These are phyloP conservation scores for Pachypsylla venusta DNA, from an alignment of 1,140 invertebrate species.

Conservation along the genomic window DNA sequence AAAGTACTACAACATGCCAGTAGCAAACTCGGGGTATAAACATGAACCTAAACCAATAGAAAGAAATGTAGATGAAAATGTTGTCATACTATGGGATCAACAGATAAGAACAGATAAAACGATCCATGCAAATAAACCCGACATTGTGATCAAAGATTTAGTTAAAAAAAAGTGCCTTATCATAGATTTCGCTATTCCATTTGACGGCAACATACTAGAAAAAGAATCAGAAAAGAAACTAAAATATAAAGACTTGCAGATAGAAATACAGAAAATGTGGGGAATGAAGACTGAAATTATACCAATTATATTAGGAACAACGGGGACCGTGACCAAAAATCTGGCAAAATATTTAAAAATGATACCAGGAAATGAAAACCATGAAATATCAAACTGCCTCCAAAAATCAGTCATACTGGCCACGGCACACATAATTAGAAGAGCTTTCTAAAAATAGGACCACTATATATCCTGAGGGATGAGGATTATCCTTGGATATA, in stretches of 20 bases:
- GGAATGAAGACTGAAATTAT: not conserved
- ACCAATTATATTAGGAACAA: not conserved
- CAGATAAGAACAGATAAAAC: not conserved
- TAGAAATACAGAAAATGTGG: slow-evolving; percentile 4
- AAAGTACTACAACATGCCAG: not conserved
- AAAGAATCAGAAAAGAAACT: slow-evolving; percentile 2
- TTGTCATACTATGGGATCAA: not conserved
- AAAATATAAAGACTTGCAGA: not conserved
- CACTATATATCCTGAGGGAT: not conserved
- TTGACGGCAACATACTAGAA: not conserved
- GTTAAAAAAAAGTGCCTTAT: not conserved
- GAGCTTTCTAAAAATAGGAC: not conserved
- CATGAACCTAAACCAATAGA: not conserved
- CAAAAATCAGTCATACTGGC: not conserved
- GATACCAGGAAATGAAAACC: not conserved
- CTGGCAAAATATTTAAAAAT: not conserved
- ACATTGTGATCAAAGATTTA: slow-evolving; percentile 4
- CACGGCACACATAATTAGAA: not conserved
- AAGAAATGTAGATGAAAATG: not conserved
- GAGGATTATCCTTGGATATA: slow-evolving; percentile 1
- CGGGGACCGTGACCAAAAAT: not conserved
- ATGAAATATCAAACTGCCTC: not conserved
- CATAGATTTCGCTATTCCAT: not conserved
- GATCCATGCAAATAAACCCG: not conserved
- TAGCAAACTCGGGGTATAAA: not conserved